Evolutionary conservation across 2,113 vertebrate genomes (phyloP), one percentile per base, ranked within the genome.

Genomic region (Budorcas taxicolor): DNA sequence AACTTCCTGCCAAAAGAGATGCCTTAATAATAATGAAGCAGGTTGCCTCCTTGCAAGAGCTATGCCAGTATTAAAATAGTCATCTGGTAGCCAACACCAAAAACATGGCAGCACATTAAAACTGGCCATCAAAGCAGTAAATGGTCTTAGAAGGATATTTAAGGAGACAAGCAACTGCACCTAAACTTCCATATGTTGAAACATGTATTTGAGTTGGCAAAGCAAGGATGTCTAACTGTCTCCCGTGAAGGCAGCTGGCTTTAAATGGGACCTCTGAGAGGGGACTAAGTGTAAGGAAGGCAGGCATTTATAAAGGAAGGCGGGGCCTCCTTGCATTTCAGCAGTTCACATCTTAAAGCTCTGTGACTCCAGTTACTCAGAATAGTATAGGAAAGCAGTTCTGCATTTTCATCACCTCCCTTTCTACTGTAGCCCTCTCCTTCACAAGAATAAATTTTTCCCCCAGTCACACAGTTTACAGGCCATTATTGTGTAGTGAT

Each of bases 1-100:
- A 97, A 92, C 14, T 88, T 81, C 87, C 83, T 98, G 95, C 96
- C 96, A 94, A 94, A 96, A 97, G 83, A 96, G 87, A 97, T 97
- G 96, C 97, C 95, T 98, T 98, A 97, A 97, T 97, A 98, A 97
- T 95, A 96, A 97, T 87, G 96, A 97, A 97, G 95, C 92, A 94
- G 76, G 84, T 97, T 92, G 90, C 90, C 94, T 97, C 81, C 84
- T 86, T 91, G 93, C 43, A 89, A 97, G 90, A 97, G 90, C 97
- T 96, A 98, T 36, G 92, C 95, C 84, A 74, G 90, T 92, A 98
- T 97, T 98, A 97, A 98, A 97, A 98, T 85, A 96, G 74, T 47
- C 47, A 27, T 84, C 94, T 98, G 92, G 93, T 89, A 86, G 89
- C 58, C 80, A 94, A 94, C 33, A 52, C 87, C 2, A 1, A 92